Evolutionary conservation across 2,113 vertebrate genomes (phyloP), one percentile per base, ranked within the genome.

Genomic region (Osmerus mordax): DNA sequence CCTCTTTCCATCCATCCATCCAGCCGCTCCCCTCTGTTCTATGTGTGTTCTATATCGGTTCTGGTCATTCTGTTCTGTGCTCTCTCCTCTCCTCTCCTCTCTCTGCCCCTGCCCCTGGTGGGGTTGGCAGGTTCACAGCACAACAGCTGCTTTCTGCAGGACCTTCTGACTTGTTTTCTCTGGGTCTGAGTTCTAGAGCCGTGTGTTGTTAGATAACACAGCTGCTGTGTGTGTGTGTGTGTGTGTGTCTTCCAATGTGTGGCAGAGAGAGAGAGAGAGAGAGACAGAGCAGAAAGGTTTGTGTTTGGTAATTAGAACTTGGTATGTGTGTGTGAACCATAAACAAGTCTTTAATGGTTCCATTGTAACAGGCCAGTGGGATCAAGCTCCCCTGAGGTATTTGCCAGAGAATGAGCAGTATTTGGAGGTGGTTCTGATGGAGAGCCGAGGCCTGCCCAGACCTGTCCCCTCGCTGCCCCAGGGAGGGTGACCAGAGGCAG

Each of bases 381-480:
- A 51, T 32, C 23, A 13, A 28, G 4, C n/a, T 8, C 8, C 1
- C 29, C 28, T 21, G 11, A 56, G 21, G 59, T 21, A 51, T 21
- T 1, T 72, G 19, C 41, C 41, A 47, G 41, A 47, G 41, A 47
- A 12, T 47, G 41, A 47, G 41, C 41, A 47, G 41, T 8, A 47
- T 56, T 51, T 19, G 62, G 65, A 47, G 29, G 9, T 47, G 7
- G 55, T 55, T 79, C 19, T 68, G 29, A n/a, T 18, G 28, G 14
- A 15, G 62, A 6, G 29, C 18, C 12, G 64, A n/a, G 41, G n/a
- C 41, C 18, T 47, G 83, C 6, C 69, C 73, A 72, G 59, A 74
- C 74, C 56, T 79, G 81, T 65, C 65, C 55, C 60, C 67, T 4
- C 21, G 58, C 71, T 67, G 19, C 56, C 0, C 68, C 28, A 4